Percentiles rank a stretch among this genome's conserved stretches.
Conservation (phyloP, 1,140 invertebrate genomes). For the Theocolax elegans region DNA sequence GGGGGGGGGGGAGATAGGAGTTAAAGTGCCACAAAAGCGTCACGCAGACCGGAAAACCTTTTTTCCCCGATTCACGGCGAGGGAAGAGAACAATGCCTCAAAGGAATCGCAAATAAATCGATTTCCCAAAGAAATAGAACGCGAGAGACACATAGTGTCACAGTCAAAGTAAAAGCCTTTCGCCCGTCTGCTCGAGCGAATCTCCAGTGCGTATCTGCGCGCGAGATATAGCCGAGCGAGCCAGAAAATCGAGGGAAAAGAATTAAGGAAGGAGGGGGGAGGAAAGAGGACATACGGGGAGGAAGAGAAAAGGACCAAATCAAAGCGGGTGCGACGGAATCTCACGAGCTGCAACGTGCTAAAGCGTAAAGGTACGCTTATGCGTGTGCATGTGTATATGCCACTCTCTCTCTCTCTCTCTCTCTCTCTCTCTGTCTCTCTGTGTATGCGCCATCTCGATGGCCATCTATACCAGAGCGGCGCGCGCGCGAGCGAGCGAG, state of each 20-base stretch:
- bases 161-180: constrained; percentile 40
- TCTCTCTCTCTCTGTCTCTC: not conserved
- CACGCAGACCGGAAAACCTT: not conserved
- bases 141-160: constrained; percentile 29
- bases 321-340: constrained; percentile 18
- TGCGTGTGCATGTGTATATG: not conserved
- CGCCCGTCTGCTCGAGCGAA: constrained; percentile 10
- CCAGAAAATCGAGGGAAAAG: not conserved
- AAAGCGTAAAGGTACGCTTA: constrained; percentile 26
- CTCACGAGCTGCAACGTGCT: constrained; percentile 30
- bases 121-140: constrained; percentile 38
- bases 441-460: constrained; percentile 27
- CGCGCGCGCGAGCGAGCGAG: not conserved
- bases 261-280: not conserved
- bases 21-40: too few relatives aligned
- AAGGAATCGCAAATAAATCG: constrained; percentile 42
- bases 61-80: not conserved
- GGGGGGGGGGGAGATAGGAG: too few relatives aligned
- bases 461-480: constrained; percentile 24
- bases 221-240: constrained; percentile 8
- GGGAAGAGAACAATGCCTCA: constrained; percentile 34
- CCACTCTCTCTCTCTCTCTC: not conserved
- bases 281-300: not conserved
- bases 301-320: not conserved
- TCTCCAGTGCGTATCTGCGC: constrained; percentile 31